Evolutionary conservation across 2,797 vertebrate species (phyloP).

Genomic region (Cossypha polioptera): DNA sequence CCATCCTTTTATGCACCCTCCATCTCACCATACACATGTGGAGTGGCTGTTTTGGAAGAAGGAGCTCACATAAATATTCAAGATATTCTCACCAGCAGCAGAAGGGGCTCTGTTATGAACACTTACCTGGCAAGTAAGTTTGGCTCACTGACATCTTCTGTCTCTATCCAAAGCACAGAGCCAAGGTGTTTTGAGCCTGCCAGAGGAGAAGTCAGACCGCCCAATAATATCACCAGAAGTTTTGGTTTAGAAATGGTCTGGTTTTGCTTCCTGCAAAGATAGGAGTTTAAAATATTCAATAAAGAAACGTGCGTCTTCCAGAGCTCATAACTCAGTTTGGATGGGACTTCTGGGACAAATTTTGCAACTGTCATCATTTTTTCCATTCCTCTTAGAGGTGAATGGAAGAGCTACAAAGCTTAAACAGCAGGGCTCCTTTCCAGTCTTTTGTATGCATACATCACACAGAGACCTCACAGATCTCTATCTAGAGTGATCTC

Average conservation of each 20-base stretch:
- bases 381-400: slow-evolving; percentile 7
- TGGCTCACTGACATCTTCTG: background rate
- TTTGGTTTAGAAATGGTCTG: background rate
- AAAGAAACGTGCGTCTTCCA: background rate
- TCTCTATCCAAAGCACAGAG: background rate
- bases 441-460: background rate
- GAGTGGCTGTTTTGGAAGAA: background rate
- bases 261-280: slow-evolving; percentile 9
- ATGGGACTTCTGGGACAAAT: background rate
- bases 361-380: background rate
- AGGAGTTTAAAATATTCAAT: background rate
- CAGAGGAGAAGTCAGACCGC: background rate
- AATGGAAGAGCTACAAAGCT: background rate
- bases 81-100: background rate
- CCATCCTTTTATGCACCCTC: background rate
- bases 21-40: background rate
- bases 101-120: background rate
- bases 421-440: background rate
- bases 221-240: slow-evolving; percentile 5
- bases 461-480: background rate
- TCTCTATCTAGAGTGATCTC: background rate
- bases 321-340: background rate
- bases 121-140: background rate
- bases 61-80: background rate
- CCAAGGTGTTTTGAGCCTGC: background rate